These are phyloP conservation scores for Arion vulgaris DNA, from an alignment of 1,140 invertebrate genomes.

Conservation along the genomic window DNA sequence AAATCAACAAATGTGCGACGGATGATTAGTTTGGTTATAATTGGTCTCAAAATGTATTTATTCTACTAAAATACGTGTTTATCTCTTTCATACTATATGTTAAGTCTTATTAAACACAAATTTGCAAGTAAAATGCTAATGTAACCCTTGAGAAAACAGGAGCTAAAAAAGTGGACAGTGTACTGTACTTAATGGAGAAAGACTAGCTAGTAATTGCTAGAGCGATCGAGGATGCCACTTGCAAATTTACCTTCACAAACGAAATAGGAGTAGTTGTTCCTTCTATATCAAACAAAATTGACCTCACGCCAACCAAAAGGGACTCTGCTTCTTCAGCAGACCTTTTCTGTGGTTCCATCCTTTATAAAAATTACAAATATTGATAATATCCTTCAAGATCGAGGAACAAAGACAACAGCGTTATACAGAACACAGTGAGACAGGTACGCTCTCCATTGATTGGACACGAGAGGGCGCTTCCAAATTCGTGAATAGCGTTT, in stretches of 20 bases:
- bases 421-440: constrained; percentile 27
- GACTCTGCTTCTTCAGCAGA: constrained; percentile 64
- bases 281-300: constrained; percentile 83
- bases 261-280: constrained; percentile 86
- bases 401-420: constrained; percentile 49
- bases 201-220: background rate
- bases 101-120: background rate
- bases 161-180: background rate
- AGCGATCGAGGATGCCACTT: background rate
- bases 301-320: constrained; percentile 66
- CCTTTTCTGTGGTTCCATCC: constrained; percentile 64
- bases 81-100: too few species aligned
- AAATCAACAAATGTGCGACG: too few species aligned
- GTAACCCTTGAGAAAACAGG: background rate
- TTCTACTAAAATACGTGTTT: too few species aligned
- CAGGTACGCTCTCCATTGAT: constrained; percentile 55
- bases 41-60: too few species aligned
- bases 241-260: constrained; percentile 69
- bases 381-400: constrained; percentile 28
- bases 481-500: constrained; percentile 32
- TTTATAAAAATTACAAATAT: constrained; percentile 20
- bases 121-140: background rate
- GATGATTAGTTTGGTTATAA: too few species aligned
- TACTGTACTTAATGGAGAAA: background rate
- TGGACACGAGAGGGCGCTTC: constrained; percentile 52